These are phyloP conservation scores for Bombus impatiens DNA, from an alignment of 1,140 invertebrate genomes.

Conservation along the genomic window DNA sequence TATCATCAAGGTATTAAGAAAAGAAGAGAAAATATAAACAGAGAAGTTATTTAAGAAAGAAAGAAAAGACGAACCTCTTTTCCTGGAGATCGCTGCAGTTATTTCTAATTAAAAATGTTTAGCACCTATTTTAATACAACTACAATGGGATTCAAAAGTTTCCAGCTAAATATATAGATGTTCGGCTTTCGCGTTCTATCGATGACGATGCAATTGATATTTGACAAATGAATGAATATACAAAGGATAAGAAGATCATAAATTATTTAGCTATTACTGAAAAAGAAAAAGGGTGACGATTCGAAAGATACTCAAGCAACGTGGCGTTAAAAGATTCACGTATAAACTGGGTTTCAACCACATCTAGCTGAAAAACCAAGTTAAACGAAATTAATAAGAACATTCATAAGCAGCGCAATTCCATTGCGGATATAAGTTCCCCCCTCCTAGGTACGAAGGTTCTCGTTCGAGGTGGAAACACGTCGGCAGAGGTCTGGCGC, in stretches of 20 bases:
- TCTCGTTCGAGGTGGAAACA: neutral
- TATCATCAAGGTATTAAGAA: too few relatives aligned
- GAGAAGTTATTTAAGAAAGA: neutral
- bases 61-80: too few relatives aligned
- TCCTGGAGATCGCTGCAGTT: too few relatives aligned
- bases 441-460: neutral
- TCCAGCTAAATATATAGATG: too few relatives aligned
- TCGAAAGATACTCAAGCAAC: neutral
- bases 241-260: too few relatives aligned
- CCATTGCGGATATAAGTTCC: slow-evolving; percentile 51
- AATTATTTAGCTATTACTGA: too few relatives aligned
- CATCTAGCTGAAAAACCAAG: neutral
- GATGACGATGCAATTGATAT: neutral
- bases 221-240: neutral
- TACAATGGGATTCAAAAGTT: too few relatives aligned
- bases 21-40: neutral
- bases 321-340: neutral
- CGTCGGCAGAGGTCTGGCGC: neutral
- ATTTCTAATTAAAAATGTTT: too few relatives aligned
- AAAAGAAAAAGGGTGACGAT: neutral
- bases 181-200: too few relatives aligned
- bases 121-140: too few relatives aligned
- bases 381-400: slow-evolving; percentile 45
- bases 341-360: neutral
- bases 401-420: slow-evolving; percentile 43